phyloP scores from a whole-genome alignment of 2,888 invertebrate genomes.

The Siphlonurus alternatus region DNA sequence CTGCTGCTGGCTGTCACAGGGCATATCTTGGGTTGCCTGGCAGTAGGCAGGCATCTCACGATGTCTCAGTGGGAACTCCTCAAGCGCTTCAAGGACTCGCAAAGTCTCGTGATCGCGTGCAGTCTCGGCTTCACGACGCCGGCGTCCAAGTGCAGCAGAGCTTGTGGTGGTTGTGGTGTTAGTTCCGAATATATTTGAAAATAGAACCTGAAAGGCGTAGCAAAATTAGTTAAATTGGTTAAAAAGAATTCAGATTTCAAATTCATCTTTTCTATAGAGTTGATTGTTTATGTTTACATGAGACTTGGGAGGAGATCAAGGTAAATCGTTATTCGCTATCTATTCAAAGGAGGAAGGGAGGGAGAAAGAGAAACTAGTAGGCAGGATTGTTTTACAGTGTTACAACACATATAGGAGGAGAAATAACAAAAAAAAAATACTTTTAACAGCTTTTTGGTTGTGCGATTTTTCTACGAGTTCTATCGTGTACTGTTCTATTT shows the following conservation, averaged over 20 bases:
- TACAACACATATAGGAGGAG: too few species aligned
- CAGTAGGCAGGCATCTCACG: background rate
- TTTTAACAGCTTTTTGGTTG: too few species aligned
- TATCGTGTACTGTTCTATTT: background rate
- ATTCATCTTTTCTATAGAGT: too few species aligned
- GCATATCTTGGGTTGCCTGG: background rate
- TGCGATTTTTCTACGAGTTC: background rate
- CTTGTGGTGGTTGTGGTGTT: background rate
- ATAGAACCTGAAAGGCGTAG: background rate
- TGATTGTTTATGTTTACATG: too few species aligned
- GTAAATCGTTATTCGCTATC: too few species aligned
- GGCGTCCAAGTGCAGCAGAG: background rate
- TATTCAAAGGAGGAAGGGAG: too few species aligned
- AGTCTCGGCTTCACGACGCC: background rate
- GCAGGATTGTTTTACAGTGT: too few species aligned
- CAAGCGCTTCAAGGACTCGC: background rate
- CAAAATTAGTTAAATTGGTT: too few species aligned
- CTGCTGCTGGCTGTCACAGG: background rate
- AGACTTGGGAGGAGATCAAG: too few species aligned
- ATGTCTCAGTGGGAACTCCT: background rate
- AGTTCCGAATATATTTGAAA: background rate
- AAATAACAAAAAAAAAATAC: too few species aligned
- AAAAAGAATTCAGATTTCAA: too few species aligned
- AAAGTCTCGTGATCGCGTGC: background rate
- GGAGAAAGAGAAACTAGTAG: too few species aligned